Evolutionary conservation across 2,113 vertebrate species (phyloP), one percentile per base, ranked within the genome.

Genomic region (Sclerurus mexicanus): DNA sequence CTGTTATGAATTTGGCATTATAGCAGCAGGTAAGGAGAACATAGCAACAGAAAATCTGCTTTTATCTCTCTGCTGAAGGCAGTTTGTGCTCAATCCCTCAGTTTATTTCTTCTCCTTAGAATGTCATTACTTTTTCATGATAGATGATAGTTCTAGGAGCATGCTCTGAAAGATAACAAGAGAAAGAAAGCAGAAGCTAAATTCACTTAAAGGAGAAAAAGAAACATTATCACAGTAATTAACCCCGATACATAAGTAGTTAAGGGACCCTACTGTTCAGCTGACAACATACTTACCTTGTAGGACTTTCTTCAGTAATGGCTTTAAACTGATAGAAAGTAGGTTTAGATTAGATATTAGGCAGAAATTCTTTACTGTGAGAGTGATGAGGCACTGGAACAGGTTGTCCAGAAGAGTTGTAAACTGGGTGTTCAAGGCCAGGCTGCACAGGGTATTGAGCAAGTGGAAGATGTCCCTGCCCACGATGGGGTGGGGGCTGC

Each of bases 101-200:
- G 69, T 79, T 93, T 88, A 28, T 87, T 90, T 95, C 88, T 94
- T 84, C 69, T 71, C 60, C 78, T 90, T n/a, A 35, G 62, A 52
- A 33, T 60, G 76, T 33, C 40, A n/a, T 98, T 97, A 99, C 95
- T 99, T 99, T 97, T 99, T 99, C 99, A 99, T 99, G 95, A 99
- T 99, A 50, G 99, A 99, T 67, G 99, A 99, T 95, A 99, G 97
- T 96, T 99, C 99, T 96, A 99, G 98, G 89, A 99, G 98, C 98
- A 98, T 99, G 95, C 98, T 99, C 99, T 99, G 98, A 98, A 99
- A 99, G 69, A 97, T 59, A 97, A 68, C 28, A 63, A 89, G 94
- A 98, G 89, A 82, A 95, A 96, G 53, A 71, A 81, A 86, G 69
- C 56, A 60, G 9, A 87, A 92, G 79, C n/a, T 96, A 84, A 95